phyloP scores from a whole-genome alignment of 2,888 invertebrate genomes.

The Drosophila testacea region DNA sequence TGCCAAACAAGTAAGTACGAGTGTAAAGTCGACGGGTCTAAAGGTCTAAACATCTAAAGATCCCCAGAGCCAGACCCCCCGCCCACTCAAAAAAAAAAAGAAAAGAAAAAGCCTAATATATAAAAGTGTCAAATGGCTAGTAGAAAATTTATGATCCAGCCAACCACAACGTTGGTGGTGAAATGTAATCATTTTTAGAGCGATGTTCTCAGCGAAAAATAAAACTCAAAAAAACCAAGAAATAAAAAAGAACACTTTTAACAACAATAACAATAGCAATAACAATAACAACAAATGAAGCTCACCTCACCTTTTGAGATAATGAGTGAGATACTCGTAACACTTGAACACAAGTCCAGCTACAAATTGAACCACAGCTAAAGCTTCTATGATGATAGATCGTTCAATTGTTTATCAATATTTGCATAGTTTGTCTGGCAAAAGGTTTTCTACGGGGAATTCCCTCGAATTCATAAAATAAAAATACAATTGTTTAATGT shows the following conservation, averaged over 20 bases:
- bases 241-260: neutral
- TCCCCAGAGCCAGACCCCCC: slow-evolving; percentile 3
- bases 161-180: slow-evolving; percentile 3
- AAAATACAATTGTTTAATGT: neutral
- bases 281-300: neutral
- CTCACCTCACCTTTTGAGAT: slow-evolving; percentile 2
- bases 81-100: neutral
- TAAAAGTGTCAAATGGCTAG: slow-evolving; percentile 13
- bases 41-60: neutral
- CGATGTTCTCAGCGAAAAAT: slow-evolving; percentile 48
- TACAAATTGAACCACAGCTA: neutral
- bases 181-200: slow-evolving; percentile 44
- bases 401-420: slow-evolving; percentile 19
- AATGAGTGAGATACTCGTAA: neutral
- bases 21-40: slow-evolving; percentile 1
- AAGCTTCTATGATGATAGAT: slow-evolving; percentile 2
- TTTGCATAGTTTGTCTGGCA: slow-evolving; percentile 19
- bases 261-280: neutral
- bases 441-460: slow-evolving; percentile 10
- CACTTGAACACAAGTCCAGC: neutral
- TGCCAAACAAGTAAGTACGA: slow-evolving; percentile 61
- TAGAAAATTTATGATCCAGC: slow-evolving; percentile 33
- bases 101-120: slow-evolving; percentile 3
- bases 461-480: slow-evolving; percentile 3
- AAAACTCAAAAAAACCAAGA: neutral